Conservation (phyloP, 2,888 invertebrate genomes). For the Matsumyia berberina region DNA sequence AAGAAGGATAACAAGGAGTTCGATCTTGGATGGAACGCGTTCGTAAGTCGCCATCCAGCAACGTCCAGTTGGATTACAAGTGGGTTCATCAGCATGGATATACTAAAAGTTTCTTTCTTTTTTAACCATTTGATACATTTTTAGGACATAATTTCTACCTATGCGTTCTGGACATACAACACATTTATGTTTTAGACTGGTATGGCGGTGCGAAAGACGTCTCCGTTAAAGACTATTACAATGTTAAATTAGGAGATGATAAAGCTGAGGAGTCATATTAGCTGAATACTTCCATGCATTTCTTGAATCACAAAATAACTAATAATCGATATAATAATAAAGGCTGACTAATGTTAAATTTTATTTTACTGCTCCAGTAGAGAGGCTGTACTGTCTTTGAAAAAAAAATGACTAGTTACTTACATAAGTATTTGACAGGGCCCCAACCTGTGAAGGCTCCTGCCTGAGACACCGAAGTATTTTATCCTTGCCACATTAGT, state of each 20-base stretch:
- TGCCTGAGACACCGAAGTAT: too few relatives aligned
- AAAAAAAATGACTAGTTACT: too few relatives aligned
- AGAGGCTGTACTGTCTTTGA: too few relatives aligned
- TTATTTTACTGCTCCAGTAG: neutral
- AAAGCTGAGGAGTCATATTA: neutral
- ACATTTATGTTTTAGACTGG: slow-evolving; percentile 91
- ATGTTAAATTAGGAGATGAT: slow-evolving; percentile 69
- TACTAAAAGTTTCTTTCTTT: neutral
- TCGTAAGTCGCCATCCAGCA: slow-evolving; percentile 82
- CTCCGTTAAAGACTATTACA: slow-evolving; percentile 78
- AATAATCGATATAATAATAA: neutral
- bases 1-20: slow-evolving; percentile 77
- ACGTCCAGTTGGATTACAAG: slow-evolving; percentile 80
- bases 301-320: too few relatives aligned
- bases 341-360: neutral
- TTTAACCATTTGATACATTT: slow-evolving; percentile 78
- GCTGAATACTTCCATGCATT: neutral
- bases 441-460: too few relatives aligned
- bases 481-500: too few relatives aligned
- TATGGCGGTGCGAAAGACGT: slow-evolving; percentile 90
- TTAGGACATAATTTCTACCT: slow-evolving; percentile 92
- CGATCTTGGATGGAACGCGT: slow-evolving; percentile 78
- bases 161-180: slow-evolving; percentile 89
- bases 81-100: slow-evolving; percentile 63
- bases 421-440: too few relatives aligned